Percentiles rank a stretch among this genome's conserved stretches.
These are phyloP conservation scores for Bubalus kerabau DNA, from an alignment of 2,113 vertebrate species.

Conservation along the genomic window DNA sequence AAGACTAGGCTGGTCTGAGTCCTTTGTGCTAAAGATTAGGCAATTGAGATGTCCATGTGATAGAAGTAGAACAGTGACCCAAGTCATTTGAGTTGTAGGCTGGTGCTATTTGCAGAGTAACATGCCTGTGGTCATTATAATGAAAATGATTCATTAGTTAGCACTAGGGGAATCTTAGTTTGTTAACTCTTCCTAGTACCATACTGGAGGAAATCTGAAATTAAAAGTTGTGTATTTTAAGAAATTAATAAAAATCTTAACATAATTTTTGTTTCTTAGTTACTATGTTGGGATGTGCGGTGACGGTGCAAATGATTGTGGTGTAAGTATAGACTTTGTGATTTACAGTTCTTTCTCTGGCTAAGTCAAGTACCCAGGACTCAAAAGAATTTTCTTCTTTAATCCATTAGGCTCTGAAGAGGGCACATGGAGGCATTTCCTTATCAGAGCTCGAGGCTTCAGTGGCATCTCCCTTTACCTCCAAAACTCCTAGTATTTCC, in stretches of 20 bases:
- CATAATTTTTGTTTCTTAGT: slow-evolving; percentile 78
- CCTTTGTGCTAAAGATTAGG: not conserved
- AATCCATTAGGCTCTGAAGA: slow-evolving; percentile 90
- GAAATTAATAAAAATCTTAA: slow-evolving; percentile 35
- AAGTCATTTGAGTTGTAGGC: not conserved
- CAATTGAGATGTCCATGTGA: not conserved
- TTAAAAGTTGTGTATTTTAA: not conserved
- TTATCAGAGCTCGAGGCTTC: slow-evolving; percentile 97
- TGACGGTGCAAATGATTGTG: slow-evolving; percentile 98
- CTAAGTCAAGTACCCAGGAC: not conserved
- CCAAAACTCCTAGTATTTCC: slow-evolving; percentile 94
- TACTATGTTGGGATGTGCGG: slow-evolving; percentile 99
- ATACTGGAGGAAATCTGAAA: not conserved
- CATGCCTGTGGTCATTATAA: not conserved
- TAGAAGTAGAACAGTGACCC: not conserved
- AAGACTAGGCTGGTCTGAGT: not conserved
- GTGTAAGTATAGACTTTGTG: slow-evolving; percentile 84
- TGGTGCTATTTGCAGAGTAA: not conserved
- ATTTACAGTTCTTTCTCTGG: not conserved
- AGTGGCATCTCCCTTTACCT: slow-evolving; percentile 98
- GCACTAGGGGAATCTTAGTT: not conserved
- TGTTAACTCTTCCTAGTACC: not conserved
- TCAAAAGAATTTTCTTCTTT: not conserved
- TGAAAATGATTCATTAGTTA: not conserved
- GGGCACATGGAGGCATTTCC: slow-evolving; percentile 95